A percentile compares a stretch with the other conserved stretches of the same genome.
Conservation (phyloP, 37 sponge, comb jelly and placozoan genomes). For the Amphimedon queenslandica region DNA sequence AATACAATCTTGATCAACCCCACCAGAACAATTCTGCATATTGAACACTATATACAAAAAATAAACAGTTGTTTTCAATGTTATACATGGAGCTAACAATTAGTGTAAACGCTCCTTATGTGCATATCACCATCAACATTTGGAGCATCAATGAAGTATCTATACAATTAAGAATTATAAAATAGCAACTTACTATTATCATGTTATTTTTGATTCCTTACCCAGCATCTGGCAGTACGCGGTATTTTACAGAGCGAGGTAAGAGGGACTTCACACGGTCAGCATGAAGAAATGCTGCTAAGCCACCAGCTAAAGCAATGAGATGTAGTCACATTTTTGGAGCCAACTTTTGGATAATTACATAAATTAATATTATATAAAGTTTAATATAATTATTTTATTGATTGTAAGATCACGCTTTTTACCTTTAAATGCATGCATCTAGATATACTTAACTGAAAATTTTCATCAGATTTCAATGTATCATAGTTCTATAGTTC, state of each 20-base stretch:
- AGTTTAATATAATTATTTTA: too few species aligned
- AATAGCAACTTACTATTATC: background rate
- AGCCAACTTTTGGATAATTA: too few species aligned
- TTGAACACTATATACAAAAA: conserved; percentile 32
- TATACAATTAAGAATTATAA: background rate
- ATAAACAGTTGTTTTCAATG: background rate
- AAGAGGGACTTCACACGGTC: conserved; percentile 37
- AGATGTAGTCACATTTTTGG: too few species aligned
- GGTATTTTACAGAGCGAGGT: conserved; percentile 20
- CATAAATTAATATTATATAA: too few species aligned
- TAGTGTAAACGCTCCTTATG: background rate
- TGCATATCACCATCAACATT: conserved; percentile 6
- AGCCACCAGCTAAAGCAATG: conserved; percentile 64
- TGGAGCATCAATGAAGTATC: conserved; percentile 41
- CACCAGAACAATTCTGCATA: conserved; percentile 67
- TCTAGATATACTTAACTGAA: too few species aligned
- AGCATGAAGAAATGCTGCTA: conserved; percentile 76
- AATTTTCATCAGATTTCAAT: too few species aligned
- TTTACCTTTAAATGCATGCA: too few species aligned
- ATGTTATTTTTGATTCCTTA: conserved; percentile 7
- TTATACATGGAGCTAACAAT: conserved; percentile 8
- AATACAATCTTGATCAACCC: conserved; percentile 59
- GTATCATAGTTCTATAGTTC: too few species aligned
- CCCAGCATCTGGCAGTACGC: conserved; percentile 82
- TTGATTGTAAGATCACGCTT: too few species aligned